Evolutionary conservation across 2,888 invertebrate species (phyloP).

Genomic region (Tanypteryx hageni): DNA sequence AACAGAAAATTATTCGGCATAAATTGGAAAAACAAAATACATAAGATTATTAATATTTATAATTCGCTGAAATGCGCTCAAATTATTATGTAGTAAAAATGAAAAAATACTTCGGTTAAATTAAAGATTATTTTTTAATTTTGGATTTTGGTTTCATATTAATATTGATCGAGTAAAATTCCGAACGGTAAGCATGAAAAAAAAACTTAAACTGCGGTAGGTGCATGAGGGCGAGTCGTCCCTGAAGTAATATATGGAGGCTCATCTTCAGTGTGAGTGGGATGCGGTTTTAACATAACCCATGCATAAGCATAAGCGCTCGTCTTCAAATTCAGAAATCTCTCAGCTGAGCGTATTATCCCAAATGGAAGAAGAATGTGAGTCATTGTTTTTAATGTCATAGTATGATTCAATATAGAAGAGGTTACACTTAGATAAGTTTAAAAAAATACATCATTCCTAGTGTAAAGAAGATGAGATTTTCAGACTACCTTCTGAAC

Average conservation of each 20-base stretch:
- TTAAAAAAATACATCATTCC: too few species aligned
- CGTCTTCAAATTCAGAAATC: conserved; percentile 13
- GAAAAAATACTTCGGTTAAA: too few species aligned
- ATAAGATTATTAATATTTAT: too few species aligned
- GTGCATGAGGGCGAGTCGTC: background rate
- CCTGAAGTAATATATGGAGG: background rate
- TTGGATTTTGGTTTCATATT: too few species aligned
- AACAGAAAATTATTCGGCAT: too few species aligned
- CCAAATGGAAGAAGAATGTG: background rate
- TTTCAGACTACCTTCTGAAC: too few species aligned
- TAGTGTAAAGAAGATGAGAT: too few species aligned
- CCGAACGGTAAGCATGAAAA: background rate
- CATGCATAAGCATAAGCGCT: conserved; percentile 18
- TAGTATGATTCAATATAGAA: background rate
- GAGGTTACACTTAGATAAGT: background rate
- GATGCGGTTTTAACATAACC: background rate
- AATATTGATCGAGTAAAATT: background rate
- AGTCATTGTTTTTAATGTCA: conserved; percentile 7
- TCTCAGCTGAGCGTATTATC: background rate
- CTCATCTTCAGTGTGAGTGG: conserved; percentile 11
- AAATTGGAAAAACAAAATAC: too few species aligned
- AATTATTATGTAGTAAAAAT: too few species aligned
- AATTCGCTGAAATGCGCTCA: too few species aligned
- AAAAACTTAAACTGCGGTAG: conserved; percentile 7
- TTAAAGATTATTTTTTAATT: too few species aligned